Conservation (phyloP, 1,140 invertebrate genomes). For the Bombus sibiricus region DNA sequence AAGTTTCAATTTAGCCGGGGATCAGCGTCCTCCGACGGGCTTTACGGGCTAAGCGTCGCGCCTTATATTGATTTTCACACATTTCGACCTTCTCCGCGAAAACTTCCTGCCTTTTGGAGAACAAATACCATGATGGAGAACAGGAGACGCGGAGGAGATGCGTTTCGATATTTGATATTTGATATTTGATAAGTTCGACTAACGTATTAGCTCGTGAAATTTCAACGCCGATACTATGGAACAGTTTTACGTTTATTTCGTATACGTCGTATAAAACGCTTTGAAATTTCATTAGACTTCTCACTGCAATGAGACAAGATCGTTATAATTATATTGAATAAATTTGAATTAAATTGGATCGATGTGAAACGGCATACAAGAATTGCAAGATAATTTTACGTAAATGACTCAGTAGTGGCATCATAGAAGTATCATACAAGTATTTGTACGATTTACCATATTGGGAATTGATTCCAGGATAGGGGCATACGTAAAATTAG, state of each 20-base stretch:
- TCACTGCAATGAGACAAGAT: too few relatives aligned
- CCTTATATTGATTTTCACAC: conserved; percentile 72
- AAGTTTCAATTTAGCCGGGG: conserved; percentile 82
- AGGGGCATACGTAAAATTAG: conserved; percentile 10
- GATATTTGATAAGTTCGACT: too few relatives aligned
- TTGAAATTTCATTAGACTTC: too few relatives aligned
- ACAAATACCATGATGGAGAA: not conserved
- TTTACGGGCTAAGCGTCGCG: conserved; percentile 56
- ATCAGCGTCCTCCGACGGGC: conserved; percentile 77
- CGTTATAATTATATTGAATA: too few relatives aligned
- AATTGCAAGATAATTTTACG: too few relatives aligned
- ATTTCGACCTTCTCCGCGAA: conserved; percentile 36
- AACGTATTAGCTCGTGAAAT: too few relatives aligned
- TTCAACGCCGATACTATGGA: too few relatives aligned
- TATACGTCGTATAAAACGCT: too few relatives aligned
- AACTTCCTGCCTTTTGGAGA: not conserved
- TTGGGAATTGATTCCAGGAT: not conserved
- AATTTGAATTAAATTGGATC: too few relatives aligned
- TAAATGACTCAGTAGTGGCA: too few relatives aligned
- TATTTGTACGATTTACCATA: not conserved
- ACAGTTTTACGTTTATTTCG: too few relatives aligned
- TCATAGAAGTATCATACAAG: not conserved
- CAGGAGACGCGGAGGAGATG: not conserved
- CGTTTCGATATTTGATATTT: not conserved
- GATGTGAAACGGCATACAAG: too few relatives aligned